These are phyloP conservation scores for Chauna torquata DNA, from an alignment of 2,113 vertebrate species.

Conservation along the genomic window DNA sequence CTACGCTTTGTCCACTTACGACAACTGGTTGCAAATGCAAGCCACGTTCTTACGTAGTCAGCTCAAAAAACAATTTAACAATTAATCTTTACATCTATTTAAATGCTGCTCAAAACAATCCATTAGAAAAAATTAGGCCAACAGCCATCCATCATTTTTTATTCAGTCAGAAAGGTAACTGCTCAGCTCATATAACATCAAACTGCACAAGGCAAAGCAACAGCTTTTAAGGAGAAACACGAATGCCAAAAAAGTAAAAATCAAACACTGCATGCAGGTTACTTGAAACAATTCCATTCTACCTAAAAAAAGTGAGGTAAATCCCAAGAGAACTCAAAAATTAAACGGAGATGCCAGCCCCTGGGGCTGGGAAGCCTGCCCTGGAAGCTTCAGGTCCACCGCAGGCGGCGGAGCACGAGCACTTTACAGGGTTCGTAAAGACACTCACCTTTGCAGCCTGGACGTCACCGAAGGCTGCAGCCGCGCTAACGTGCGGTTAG, in stretches of 20 bases:
- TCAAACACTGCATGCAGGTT: background rate
- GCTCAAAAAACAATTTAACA: background rate
- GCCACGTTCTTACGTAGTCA: background rate
- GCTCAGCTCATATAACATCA: fast-evolving
- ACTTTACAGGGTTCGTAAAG: too few species aligned
- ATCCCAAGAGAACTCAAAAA: background rate
- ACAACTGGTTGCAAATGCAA: background rate
- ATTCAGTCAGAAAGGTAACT: background rate
- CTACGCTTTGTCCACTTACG: background rate
- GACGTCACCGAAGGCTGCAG: background rate
- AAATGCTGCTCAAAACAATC: background rate
- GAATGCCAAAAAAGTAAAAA: background rate
- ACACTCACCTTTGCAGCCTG: background rate
- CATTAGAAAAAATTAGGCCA: background rate
- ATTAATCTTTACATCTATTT: background rate
- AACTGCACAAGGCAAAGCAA: background rate
- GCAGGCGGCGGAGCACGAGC: background rate
- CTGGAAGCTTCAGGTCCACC: background rate
- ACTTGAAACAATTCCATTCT: background rate
- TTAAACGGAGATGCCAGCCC: fast-evolving
- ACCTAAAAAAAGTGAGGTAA: background rate
- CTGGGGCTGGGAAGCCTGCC: background rate
- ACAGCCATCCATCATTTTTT: too few species aligned
- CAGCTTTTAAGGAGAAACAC: background rate
- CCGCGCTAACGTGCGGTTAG: background rate